Evolutionary conservation across 2,888 invertebrate species (phyloP), one percentile per base, ranked within the genome.

Genomic region (Drosophila parthenogenetica): DNA sequence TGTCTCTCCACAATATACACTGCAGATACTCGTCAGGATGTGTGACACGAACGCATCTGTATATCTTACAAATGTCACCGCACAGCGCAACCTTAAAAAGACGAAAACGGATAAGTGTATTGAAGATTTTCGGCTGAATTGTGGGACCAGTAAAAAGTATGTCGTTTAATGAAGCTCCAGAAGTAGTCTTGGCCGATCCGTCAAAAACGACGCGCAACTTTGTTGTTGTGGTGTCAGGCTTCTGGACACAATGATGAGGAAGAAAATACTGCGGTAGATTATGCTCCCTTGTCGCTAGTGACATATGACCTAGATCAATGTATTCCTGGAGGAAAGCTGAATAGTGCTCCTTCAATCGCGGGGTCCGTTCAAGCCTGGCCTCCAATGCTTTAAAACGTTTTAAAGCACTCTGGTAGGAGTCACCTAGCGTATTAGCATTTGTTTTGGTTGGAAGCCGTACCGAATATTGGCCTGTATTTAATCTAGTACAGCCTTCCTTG

Each of bases 51-150:
- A 17, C 42, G 29, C 48, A 49, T 2, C 40, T 13, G 13, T 48
- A 58, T 48, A 58, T 58, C 13, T 58, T 49, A 17, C 58, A 58
- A 11, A 48, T 48, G 5, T 40, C 48, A 3, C 58, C 40, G n/a
- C 16, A 16, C 13, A 48, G 22, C 5, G 22, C 39, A 13, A 39
- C 37, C 13, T 8, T 8, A 22, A 22, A 51, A 13, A 17, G 32
- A 0, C 57, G 39, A 57, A 48, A 17, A 2, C 10, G 42, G 3
- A 42, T 16, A 3, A 42, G 10, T 3, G 42, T 42, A 11, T 4
- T 17, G 10, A 42, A 42, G 4, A 42, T 1, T 5, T 17, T 42
- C 0, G 42, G 17, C 8, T 42, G 11, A 11, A 39, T 45, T 8
- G 22, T 45, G 3, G 55, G 55, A 5, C 55, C 55, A 8, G 55